These are phyloP conservation scores for Folsomia candida DNA, from an alignment of 2,888 invertebrate species.

Conservation along the genomic window DNA sequence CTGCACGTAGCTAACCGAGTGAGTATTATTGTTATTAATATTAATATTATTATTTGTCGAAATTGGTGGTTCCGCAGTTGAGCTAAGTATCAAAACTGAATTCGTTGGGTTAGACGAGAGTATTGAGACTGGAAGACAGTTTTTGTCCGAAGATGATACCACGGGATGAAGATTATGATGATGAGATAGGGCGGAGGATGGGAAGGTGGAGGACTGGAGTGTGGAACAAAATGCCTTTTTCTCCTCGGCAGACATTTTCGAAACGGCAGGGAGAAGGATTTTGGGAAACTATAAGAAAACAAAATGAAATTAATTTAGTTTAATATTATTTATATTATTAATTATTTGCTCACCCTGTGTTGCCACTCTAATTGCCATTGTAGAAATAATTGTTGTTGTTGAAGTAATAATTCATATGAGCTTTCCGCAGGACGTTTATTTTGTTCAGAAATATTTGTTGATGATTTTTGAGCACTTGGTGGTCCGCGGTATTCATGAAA, in stretches of 20 bases:
- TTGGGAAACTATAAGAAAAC: constrained; percentile 16
- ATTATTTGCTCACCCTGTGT: constrained; percentile 61
- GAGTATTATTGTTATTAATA: background rate
- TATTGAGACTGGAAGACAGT: background rate
- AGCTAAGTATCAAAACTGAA: background rate
- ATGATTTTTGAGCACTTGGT: constrained; percentile 78
- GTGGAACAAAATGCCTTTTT: constrained; percentile 10
- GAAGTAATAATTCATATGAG: constrained; percentile 80
- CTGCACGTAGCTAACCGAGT: background rate
- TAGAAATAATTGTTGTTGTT: constrained; percentile 90
- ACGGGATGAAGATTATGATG: constrained; percentile 2
- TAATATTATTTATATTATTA: background rate
- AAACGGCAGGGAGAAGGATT: constrained; percentile 14
- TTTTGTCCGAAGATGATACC: background rate
- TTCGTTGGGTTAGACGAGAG: background rate
- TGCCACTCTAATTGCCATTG: constrained; percentile 81
- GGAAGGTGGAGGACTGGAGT: background rate
- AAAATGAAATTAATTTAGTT: constrained; percentile 24
- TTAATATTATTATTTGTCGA: background rate
- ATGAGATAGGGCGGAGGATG: background rate
- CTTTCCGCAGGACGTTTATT: constrained; percentile 63
- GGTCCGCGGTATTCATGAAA: constrained; percentile 96
- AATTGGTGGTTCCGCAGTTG: background rate
- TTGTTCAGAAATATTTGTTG: constrained; percentile 32
- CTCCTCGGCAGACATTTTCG: constrained; percentile 11